These are phyloP conservation scores for Mayetiola destructor DNA, from an alignment of 2,888 invertebrate species.

Conservation along the genomic window DNA sequence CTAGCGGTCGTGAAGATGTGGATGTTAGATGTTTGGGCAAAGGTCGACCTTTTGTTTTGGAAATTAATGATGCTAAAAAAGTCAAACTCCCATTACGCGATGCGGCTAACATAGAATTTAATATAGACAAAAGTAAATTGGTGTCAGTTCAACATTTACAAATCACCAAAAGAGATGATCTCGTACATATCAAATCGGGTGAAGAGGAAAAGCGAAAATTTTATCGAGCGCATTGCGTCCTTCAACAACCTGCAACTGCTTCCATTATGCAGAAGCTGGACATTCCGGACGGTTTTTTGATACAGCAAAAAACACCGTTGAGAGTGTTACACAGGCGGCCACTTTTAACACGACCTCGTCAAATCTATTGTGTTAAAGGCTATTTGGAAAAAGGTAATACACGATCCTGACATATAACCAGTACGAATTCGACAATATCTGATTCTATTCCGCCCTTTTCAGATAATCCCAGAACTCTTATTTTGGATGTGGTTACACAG, in stretches of 20 bases:
- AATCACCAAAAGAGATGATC: constrained; percentile 47
- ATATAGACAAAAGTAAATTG: constrained; percentile 44
- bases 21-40: constrained; percentile 87
- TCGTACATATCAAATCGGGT: constrained; percentile 61
- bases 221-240: constrained; percentile 66
- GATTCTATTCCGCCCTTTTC: background rate
- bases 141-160: constrained; percentile 49
- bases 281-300: constrained; percentile 35
- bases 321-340: constrained; percentile 79
- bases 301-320: constrained; percentile 77
- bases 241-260: constrained; percentile 34
- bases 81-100: constrained; percentile 38
- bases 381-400: constrained; percentile 36
- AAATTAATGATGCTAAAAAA: constrained; percentile 54
- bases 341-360: constrained; percentile 49
- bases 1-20: constrained; percentile 93
- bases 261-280: constrained; percentile 40
- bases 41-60: constrained; percentile 86
- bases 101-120: constrained; percentile 41
- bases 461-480: constrained; percentile 35
- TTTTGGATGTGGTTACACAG: constrained; percentile 58
- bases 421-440: no score
- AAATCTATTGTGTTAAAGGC: constrained; percentile 51
- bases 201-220: constrained; percentile 79
- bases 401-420: no score